Conservation (phyloP, 2,888 invertebrate species). For the Catocala fraxini region DNA sequence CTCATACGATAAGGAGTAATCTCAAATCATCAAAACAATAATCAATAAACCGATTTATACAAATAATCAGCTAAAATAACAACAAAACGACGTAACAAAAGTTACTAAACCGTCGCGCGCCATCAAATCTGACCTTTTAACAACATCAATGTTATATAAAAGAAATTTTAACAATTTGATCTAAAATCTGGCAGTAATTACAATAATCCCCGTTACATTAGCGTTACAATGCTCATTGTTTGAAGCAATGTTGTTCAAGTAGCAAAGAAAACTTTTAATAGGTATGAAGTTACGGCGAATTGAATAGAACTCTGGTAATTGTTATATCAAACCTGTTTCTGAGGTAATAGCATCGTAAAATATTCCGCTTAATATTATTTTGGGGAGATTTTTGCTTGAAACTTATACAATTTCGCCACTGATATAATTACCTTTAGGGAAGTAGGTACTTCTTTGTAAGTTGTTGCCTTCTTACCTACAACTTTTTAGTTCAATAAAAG, state of each 20-base stretch:
- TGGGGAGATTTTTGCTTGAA: constrained; percentile 61
- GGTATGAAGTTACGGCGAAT: constrained; percentile 72
- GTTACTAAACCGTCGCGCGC: no score
- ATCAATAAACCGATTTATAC: no score
- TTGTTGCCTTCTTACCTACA: constrained; percentile 41
- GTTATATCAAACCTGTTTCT: constrained; percentile 62
- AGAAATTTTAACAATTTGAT: constrained; percentile 49
- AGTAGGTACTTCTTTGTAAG: constrained; percentile 47
- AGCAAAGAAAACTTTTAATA: constrained; percentile 78
- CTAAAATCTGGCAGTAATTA: constrained; percentile 60
- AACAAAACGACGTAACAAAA: no score
- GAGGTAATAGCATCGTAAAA: constrained; percentile 64
- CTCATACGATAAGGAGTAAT: no score
- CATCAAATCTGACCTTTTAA: constrained; percentile 6
- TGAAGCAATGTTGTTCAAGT: constrained; percentile 67
- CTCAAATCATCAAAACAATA: no score
- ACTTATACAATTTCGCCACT: constrained; percentile 62
- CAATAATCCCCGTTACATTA: constrained; percentile 71
- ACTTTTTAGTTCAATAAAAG: constrained; percentile 51
- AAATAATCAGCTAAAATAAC: no score
- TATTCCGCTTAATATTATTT: constrained; percentile 64
- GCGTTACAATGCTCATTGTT: constrained; percentile 74
- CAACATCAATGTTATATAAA: constrained; percentile 25
- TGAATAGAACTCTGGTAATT: constrained; percentile 69
- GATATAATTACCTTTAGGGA: constrained; percentile 52